These are phyloP conservation scores for Cynodonichthys magdalenae DNA, from an alignment of 2,797 vertebrate species.

Conservation along the genomic window DNA sequence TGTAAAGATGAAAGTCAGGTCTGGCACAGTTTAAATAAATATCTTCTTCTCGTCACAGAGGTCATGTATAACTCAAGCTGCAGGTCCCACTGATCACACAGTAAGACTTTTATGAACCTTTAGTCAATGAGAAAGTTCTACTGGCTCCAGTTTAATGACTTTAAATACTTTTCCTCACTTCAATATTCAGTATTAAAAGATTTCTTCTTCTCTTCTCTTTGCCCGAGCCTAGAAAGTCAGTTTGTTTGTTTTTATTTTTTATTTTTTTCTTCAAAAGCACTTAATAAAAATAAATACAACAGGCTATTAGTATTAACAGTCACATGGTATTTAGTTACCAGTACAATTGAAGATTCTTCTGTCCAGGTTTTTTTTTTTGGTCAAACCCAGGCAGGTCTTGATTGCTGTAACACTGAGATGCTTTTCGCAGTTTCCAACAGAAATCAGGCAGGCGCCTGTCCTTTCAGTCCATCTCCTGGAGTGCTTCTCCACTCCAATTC, in stretches of 20 bases:
- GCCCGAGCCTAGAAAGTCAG: constrained; percentile 84
- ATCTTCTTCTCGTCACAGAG: constrained; percentile 80
- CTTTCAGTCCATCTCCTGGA: constrained; percentile 81
- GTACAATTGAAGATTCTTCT: constrained; percentile 88
- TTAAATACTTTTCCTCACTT: constrained; percentile 93
- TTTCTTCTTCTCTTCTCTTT: constrained; percentile 75
- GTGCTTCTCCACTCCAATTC: constrained; percentile 46
- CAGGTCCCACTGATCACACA: constrained; percentile 68
- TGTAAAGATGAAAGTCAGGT: constrained; percentile 80
- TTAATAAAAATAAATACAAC: constrained; percentile 99
- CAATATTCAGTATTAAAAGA: constrained; percentile 92
- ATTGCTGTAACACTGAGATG: constrained; percentile 95
- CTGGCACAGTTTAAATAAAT: constrained; percentile 92
- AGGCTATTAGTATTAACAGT: constrained; percentile 97
- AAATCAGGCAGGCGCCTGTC: constrained; percentile 79
- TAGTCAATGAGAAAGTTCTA: constrained; percentile 87
- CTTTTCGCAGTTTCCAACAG: constrained; percentile 94
- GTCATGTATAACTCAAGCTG: constrained; percentile 77
- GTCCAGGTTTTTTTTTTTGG: constrained; percentile 28
- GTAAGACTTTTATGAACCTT: constrained; percentile 86
- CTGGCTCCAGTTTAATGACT: constrained; percentile 99
- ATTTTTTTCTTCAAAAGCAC: constrained; percentile 82
- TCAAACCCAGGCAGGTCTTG: constrained; percentile 82
- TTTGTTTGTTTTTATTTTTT: constrained; percentile 60
- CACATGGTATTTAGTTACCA: constrained; percentile 93